These are phyloP conservation scores for Brenthis ino DNA, from an alignment of 2,888 invertebrate genomes.

Conservation along the genomic window DNA sequence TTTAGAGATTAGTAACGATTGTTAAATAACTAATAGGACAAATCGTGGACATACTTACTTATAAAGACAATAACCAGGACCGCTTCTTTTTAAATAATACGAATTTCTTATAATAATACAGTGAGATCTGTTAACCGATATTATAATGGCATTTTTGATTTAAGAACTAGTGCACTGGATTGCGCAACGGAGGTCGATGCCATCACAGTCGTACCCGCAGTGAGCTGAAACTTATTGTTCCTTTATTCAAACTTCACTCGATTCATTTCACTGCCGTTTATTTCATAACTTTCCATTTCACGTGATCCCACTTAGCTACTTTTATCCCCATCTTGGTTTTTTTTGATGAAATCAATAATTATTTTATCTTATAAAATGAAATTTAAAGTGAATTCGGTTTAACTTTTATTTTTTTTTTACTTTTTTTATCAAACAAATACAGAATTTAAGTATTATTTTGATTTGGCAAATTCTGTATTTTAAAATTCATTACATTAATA, in stretches of 20 bases:
- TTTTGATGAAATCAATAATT: not conserved
- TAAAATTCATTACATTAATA: too few species aligned
- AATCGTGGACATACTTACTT: too few species aligned
- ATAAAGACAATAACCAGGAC: too few species aligned
- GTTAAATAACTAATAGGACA: too few species aligned
- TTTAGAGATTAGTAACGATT: too few species aligned
- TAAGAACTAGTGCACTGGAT: slow-evolving; percentile 43
- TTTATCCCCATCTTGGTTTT: not conserved
- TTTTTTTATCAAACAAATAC: too few species aligned
- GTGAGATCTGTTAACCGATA: not conserved
- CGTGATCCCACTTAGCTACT: not conserved
- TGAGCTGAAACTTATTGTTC: slow-evolving; percentile 51
- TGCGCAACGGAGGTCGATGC: slow-evolving; percentile 71
- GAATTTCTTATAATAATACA: not conserved
- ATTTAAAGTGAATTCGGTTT: not conserved
- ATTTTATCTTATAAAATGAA: not conserved
- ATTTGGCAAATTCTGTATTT: too few species aligned
- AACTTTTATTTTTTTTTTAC: too few species aligned
- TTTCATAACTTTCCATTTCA: slow-evolving; percentile 35
- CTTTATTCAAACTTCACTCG: slow-evolving; percentile 38
- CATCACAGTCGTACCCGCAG: slow-evolving; percentile 53
- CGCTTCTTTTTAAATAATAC: not conserved
- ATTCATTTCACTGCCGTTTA: slow-evolving; percentile 32
- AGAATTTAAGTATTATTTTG: too few species aligned
- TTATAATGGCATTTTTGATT: slow-evolving; percentile 2